Base-by-base conservation (phyloP, 2,888 invertebrate species). In the Himalopsyche anomala region DNA sequence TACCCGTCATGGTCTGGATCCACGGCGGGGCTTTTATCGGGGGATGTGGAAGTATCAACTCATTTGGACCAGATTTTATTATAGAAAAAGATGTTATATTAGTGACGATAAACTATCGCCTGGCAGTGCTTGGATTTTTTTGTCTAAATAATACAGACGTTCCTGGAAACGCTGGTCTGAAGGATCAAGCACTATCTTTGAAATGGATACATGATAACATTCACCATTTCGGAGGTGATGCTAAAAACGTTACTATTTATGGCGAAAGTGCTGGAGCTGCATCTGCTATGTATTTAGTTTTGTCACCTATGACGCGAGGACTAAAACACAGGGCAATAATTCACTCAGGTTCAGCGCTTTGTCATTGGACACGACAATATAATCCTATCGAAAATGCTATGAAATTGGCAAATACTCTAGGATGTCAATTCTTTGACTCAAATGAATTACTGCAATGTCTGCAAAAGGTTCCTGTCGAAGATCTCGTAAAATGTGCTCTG, bases 1-100 rank as follows among this genome's bases (percentile, higher is more conserved):
- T 87, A 51, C 83, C 87, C 6, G 86, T 86, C 6, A 87, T 89
- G 86, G 83, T 87, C 19, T 88, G 87, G 82, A 85, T 87, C 54
- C 87, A 87, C 56, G 87, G 87, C n/a, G 87, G 87, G 17, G 87
- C 74, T 19, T 86, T 85, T 55, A 69, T n/a, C 15, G 81, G 74
- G 56, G 86, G 87, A 19, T 85, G 85, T 56, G 86, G 86, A 45
- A 69, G 51, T 38, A 28, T 74, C n/a, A 56, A 80, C 19, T 12
- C 85, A 11, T 87, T 84, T 38, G 86, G 85, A 12, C 86, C 86
- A 15, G 87, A 87, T 56, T 80, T 55, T 80, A 79, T 87, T n/a
- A 19, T 87, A 4, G 62, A 85, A 56, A 51, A 62, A 5, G 82
- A 85, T 42, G 86, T 87, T 11, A 85, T 87, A 17, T 40, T 87